Base-by-base conservation (phyloP, 2,797 vertebrate species). In the Poecile montanus region DNA sequence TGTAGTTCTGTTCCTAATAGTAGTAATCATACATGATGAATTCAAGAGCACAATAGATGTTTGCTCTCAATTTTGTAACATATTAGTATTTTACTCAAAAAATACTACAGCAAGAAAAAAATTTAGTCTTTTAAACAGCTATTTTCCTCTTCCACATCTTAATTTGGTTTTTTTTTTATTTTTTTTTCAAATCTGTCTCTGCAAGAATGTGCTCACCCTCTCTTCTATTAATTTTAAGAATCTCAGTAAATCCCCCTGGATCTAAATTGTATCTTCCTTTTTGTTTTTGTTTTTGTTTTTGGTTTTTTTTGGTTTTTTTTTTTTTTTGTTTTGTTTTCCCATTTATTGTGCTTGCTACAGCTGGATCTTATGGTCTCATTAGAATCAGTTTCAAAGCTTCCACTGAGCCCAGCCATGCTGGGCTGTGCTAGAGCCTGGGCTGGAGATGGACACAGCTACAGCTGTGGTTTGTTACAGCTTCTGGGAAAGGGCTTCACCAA, bases 341-440 rank as follows among this genome's bases (percentile, higher is more conserved):
- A 8, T 9, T 40, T 38, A 30, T 30, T 89, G 6, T 45, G 18
- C 12, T 47, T 78, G 4, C 40, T 70, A 40, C 29, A 75, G 8
- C 11, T 85, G 32, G 36, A n/a, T 72, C 36, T 26, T 60, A 26
- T 9, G 3, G 16, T 56, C 44, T 30, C 22, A 21, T 66, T 58
- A n/a, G 38, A 76, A 70, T 62, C 42, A n/a, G 45, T 13, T 74
- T 11, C 19, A 92, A 85, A 87, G 29, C 13, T 71, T 74, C 14
- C 17, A 32, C 18, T 23, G 17, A 48, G 27, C 75, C 26, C 38
- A 66, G 27, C 18, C 13, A 3, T 0, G 0, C 11, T 36, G 29
- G 10, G 47, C 17, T 9, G 1, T 11, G 10, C 11, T 14, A 22
- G 22, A 65, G 15, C 12, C 14, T 34, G 30, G 23, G 9, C 9